Conservation (phyloP, 2,888 invertebrate genomes). For the Macropis europaea region DNA sequence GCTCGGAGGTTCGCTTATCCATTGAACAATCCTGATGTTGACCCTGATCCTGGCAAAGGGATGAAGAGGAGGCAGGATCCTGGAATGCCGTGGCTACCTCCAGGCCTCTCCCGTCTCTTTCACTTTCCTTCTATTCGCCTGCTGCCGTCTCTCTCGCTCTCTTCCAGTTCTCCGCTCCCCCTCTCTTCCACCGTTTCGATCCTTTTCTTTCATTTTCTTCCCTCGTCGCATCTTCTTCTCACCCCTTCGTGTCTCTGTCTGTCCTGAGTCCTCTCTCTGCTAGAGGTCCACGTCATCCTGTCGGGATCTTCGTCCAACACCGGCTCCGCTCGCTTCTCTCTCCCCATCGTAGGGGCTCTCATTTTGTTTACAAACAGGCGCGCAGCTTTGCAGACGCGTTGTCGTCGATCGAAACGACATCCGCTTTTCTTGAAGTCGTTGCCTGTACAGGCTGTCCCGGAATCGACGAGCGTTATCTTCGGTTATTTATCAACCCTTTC, state of each 20-base stretch:
- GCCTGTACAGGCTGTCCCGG: too few species aligned
- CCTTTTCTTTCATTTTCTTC: background rate
- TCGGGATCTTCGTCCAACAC: constrained; percentile 23
- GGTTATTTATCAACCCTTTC: too few species aligned
- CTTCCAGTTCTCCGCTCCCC: constrained; percentile 21
- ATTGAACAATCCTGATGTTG: constrained; percentile 48
- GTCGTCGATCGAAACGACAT: too few species aligned
- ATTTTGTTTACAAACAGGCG: constrained; percentile 62
- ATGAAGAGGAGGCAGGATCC: constrained; percentile 63
- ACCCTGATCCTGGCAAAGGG: constrained; percentile 62
- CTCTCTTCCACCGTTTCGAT: constrained; percentile 3
- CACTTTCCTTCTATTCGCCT: background rate
- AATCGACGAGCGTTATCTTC: too few species aligned
- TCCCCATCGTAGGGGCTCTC: constrained; percentile 53
- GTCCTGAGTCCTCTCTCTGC: constrained; percentile 4
- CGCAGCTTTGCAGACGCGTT: background rate
- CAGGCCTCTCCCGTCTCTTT: constrained; percentile 21
- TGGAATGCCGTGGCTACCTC: constrained; percentile 69
- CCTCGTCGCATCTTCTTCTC: background rate
- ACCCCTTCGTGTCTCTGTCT: background rate
- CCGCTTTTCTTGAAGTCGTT: too few species aligned
- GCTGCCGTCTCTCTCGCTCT: constrained; percentile 13
- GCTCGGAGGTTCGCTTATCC: constrained; percentile 37
- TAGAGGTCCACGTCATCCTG: constrained; percentile 7
- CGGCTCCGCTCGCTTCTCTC: constrained; percentile 24